phyloP scores from a whole-genome alignment of 2,888 invertebrate genomes.

The Tyria jacobaeae region DNA sequence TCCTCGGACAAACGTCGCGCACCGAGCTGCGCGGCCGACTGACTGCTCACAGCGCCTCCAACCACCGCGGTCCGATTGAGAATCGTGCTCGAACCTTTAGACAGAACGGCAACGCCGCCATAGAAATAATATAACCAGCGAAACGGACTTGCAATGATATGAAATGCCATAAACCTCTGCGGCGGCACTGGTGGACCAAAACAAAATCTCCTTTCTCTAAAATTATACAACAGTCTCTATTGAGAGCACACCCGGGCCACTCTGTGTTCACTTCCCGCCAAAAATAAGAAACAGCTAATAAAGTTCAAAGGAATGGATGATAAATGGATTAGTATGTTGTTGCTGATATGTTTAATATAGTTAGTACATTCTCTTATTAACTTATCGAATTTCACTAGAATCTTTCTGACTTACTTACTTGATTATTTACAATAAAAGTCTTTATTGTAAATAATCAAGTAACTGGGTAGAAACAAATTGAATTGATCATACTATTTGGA shows the following conservation, averaged over 20 bases:
- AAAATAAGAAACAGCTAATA: slow-evolving; percentile 42
- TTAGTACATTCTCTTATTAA: not conserved
- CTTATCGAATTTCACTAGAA: too few relatives aligned
- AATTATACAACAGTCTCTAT: slow-evolving; percentile 81
- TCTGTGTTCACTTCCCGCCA: slow-evolving; percentile 66
- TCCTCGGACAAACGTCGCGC: slow-evolving; percentile 84
- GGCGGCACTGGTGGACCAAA: slow-evolving; percentile 81
- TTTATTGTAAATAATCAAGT: too few relatives aligned
- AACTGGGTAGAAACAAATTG: too few relatives aligned
- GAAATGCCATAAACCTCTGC: slow-evolving; percentile 80
- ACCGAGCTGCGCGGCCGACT: slow-evolving; percentile 85
- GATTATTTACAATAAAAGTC: too few relatives aligned
- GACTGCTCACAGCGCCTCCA: slow-evolving; percentile 73
- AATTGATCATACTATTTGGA: too few relatives aligned
- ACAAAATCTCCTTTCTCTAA: slow-evolving; percentile 86
- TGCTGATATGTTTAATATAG: slow-evolving; percentile 2
- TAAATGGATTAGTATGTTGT: slow-evolving; percentile 4
- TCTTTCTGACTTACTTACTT: too few relatives aligned
- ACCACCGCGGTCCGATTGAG: slow-evolving; percentile 60
- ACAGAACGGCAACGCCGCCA: slow-evolving; percentile 80
- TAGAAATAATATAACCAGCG: slow-evolving; percentile 73
- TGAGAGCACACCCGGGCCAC: slow-evolving; percentile 61
- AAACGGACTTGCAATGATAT: slow-evolving; percentile 77
- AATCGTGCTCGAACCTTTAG: slow-evolving; percentile 67
- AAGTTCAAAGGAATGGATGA: slow-evolving; percentile 9